Evolutionary conservation across 2,113 vertebrate species (phyloP), one percentile per base, ranked within the genome.

Genomic region (Geothlypis trichas): DNA sequence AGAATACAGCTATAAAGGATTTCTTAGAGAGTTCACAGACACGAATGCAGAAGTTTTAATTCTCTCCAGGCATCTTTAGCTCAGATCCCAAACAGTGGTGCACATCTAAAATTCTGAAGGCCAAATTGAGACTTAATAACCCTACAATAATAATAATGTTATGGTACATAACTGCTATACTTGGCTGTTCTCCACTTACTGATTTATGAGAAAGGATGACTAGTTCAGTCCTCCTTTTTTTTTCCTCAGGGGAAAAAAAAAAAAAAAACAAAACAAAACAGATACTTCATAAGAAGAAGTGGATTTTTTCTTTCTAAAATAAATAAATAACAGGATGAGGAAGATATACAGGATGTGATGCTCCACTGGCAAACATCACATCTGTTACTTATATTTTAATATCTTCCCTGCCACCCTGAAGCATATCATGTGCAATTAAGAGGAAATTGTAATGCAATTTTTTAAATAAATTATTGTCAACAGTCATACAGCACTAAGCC

Each of bases 341-440:
- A 86, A 96, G 92, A 96, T 87, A 80, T 17, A 95, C 31, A 51
- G 81, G 72, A 81, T 59, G n/a, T n/a, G 71, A 84, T 91, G 57
- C 59, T 67, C 92, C 77, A 86, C 86, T 84, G 92, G 87, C 84
- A 74, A 91, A 82, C 65, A 87, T 46, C 94, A 94, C 95, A 96
- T 95, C 95, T 97, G 95, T 96, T 92, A 81, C 81, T 97, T 92
- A 84, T 89, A 96, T 96, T 97, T 95, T 95, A 96, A 76, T 97
- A 94, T 93, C 89, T 95, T 90, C 72, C 52, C 42, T 74, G 59
- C 95, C 95, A 94, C 62, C 90, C 94, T 76, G 69, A 71, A 97
- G 96, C 73, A 76, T 46, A 88, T 30, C 57, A 66, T 35, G 41
- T 54, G 63, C 93, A 93, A 97, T 96, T 97, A 97, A 92, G 80